These are phyloP conservation scores for Propithecus perrieri DNA, from an alignment of 2,797 vertebrate species.

Conservation along the genomic window DNA sequence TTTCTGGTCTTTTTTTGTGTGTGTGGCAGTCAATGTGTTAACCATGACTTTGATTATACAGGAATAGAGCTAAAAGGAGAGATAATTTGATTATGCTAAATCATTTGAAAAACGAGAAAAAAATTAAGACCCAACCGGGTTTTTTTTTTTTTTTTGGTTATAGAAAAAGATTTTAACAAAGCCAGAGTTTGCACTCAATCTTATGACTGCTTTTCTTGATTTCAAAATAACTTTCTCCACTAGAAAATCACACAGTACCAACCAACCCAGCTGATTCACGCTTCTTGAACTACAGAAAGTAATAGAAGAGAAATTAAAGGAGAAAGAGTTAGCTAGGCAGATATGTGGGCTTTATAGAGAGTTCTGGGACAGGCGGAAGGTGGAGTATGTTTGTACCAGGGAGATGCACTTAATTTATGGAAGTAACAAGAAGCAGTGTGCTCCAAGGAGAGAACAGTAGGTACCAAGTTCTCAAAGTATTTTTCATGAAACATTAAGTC, in stretches of 20 bases:
- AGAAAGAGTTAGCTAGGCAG: neutral
- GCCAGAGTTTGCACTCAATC: neutral
- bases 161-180: neutral
- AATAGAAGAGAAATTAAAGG: neutral
- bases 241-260: neutral
- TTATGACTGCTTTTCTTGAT: conserved; percentile 29
- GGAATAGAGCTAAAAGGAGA: neutral
- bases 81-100: neutral
- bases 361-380: neutral
- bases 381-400: neutral
- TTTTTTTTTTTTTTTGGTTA: conserved; percentile 3
- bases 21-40: neutral
- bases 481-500: neutral
- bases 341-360: neutral
- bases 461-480: neutral
- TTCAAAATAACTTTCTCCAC: neutral
- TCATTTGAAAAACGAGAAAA: neutral
- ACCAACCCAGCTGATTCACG: neutral
- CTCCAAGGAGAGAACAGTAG: neutral
- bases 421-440: neutral
- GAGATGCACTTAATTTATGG: neutral
- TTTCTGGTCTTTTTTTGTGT: no score
- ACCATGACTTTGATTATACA: neutral
- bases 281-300: neutral
- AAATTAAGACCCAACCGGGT: neutral